Evolutionary conservation across 2,113 vertebrate genomes (phyloP).

Genomic region (Herpetotheres cachinnans): DNA sequence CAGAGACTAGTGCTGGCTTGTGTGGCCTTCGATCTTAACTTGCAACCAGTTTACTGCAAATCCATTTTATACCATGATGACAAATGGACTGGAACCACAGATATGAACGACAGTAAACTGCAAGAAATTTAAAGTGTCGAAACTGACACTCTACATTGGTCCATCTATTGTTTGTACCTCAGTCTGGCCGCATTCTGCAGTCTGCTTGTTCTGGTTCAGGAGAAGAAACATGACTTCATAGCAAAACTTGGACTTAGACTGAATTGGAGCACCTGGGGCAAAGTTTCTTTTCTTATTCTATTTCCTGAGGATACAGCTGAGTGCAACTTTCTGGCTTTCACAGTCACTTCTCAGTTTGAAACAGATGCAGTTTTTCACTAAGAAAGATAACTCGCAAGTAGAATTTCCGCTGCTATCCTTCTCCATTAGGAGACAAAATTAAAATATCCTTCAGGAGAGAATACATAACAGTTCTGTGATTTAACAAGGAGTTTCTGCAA

Average conservation of each 20-base stretch:
- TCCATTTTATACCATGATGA: background rate
- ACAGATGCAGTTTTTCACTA: slow-evolving; percentile 70
- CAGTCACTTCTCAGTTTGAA: slow-evolving; percentile 38
- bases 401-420: slow-evolving; percentile 62
- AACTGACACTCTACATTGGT: fast-evolving
- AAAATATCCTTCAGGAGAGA: slow-evolving; percentile 54
- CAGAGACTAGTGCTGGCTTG: background rate
- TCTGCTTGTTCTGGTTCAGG: background rate
- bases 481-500: slow-evolving; percentile 23
- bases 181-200: background rate
- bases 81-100: background rate
- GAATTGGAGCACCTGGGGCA: slow-evolving; percentile 64
- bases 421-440: slow-evolving; percentile 60
- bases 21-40: background rate
- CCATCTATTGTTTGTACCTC: background rate
- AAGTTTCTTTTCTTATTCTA: slow-evolving; percentile 52
- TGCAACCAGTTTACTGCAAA: background rate
- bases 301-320: slow-evolving; percentile 74
- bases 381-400: slow-evolving; percentile 53
- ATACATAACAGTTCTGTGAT: slow-evolving; percentile 29
- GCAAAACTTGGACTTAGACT: background rate
- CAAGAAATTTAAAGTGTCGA: background rate
- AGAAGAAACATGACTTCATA: background rate
- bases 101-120: background rate
- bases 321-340: slow-evolving; percentile 58